Evolutionary conservation across 2,113 vertebrate species (phyloP), one percentile per base, ranked within the genome.

Genomic region (Salvelinus alpinus): DNA sequence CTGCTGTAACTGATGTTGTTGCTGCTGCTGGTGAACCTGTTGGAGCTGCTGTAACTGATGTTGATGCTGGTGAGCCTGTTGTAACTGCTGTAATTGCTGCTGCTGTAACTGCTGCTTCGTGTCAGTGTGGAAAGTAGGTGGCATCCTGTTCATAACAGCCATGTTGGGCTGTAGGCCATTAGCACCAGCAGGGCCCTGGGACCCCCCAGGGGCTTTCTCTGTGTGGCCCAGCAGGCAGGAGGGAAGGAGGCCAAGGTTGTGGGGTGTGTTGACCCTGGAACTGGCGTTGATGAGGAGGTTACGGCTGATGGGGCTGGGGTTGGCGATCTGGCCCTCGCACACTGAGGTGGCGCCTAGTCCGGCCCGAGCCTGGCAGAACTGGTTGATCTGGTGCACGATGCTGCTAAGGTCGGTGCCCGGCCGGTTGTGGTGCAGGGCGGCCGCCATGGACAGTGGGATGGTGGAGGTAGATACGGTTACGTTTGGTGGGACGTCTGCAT

Each of bases 401-500:
- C 95, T 97, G 94, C 95, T 99, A 90, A 98, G 92, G 94, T 99
- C 96, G 71, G 95, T 89, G 51, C 51, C 51, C 31, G 94, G 94
- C 89, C 95, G 94, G 91, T 93, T 96, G 91, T 98, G 98, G 86
- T 98, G 96, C 93, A 97, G 92, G 74, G 94, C 95, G 89, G 95
- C 94, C 76, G 96, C 97, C 98, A 99, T 98, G 74, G 98, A 99
- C 85, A 99, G 97, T 83, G 98, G 98, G 88, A 99, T 99, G 93
- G 97, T 99, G 95, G 98, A 99, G 98, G 98, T 99, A 98, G 98
- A 99, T 94, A 99, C 98, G 85, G 98, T 99, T 92, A 99, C 96
- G 92, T 99, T 99, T 87, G 98, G 98, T 82, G 98, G 98, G 62
- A 95, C 97, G 18, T 99, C 98, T 68, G 96, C 95, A 67, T 98